Conservation (phyloP, 2,888 invertebrate genomes). For the Lycia hirtaria region DNA sequence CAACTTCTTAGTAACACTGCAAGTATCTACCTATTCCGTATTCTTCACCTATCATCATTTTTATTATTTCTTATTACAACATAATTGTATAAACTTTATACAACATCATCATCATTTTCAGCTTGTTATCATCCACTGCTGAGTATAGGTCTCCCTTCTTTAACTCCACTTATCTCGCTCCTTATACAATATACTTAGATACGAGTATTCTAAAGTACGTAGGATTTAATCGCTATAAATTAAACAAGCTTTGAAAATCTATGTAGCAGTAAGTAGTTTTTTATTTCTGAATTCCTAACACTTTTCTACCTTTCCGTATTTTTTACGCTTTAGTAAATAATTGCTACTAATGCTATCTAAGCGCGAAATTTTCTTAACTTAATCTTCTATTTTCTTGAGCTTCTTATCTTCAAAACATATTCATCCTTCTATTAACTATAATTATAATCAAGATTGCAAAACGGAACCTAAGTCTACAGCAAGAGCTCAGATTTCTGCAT, state of each 20-base stretch:
- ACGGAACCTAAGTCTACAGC: not conserved
- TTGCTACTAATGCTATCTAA: not conserved
- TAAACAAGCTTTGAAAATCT: not conserved
- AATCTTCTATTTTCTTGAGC: not conserved
- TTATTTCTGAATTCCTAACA: not conserved
- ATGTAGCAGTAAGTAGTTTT: not conserved
- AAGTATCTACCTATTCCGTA: no score
- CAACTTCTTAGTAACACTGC: not conserved
- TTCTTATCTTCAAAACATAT: not conserved
- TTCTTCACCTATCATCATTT: no score
- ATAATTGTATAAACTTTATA: no score
- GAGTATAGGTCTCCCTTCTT: no score
- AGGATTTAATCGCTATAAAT: no score
- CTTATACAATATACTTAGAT: no score
- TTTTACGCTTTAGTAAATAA: no score
- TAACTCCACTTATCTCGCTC: no score
- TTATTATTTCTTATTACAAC: no score
- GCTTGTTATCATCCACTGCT: no score
- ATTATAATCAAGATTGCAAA: not conserved
- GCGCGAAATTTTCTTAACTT: not conserved
- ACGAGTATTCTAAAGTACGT: no score
- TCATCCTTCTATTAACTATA: not conserved
- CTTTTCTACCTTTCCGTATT: no score
- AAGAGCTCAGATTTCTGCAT: constrained; percentile 6
- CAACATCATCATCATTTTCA: not conserved